Evolutionary conservation across 2,888 invertebrate species (phyloP).

Genomic region (Lacanobia wlatinum): DNA sequence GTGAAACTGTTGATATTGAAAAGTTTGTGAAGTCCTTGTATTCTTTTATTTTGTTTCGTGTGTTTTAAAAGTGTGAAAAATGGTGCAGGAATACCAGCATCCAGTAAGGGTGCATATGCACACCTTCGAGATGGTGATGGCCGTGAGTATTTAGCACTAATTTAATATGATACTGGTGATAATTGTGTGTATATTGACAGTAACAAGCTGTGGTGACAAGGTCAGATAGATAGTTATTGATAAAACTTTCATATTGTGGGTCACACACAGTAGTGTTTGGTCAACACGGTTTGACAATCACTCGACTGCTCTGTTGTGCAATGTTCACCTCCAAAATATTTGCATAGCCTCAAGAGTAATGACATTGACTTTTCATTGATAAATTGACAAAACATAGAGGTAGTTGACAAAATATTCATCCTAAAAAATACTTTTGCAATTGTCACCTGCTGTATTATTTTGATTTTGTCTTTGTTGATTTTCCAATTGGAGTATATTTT

Average conservation of each 20-base stretch:
- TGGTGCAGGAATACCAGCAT: slow-evolving; percentile 99
- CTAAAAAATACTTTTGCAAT: slow-evolving; percentile 6
- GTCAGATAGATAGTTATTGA: slow-evolving; percentile 56
- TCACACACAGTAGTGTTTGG: slow-evolving; percentile 30
- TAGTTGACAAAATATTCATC: not conserved
- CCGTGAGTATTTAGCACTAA: slow-evolving; percentile 92
- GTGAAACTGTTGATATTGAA: slow-evolving; percentile 74
- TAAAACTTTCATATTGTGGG: slow-evolving; percentile 47
- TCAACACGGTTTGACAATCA: slow-evolving; percentile 52
- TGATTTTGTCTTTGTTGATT: not conserved
- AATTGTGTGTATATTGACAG: slow-evolving; percentile 39
- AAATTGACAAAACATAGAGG: slow-evolving; percentile 6
- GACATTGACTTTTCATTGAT: slow-evolving; percentile 44
- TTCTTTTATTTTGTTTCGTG: slow-evolving; percentile 76
- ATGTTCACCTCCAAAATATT: slow-evolving; percentile 51
- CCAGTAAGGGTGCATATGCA: slow-evolving; percentile 98
- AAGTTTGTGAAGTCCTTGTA: slow-evolving; percentile 78
- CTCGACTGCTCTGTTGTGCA: slow-evolving; percentile 49
- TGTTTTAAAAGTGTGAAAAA: slow-evolving; percentile 85
- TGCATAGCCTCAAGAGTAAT: slow-evolving; percentile 13
- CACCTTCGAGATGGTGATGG: slow-evolving; percentile 98
- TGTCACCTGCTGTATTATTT: not conserved
- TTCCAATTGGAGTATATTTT: slow-evolving; percentile 1
- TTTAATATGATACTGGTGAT: slow-evolving; percentile 32
- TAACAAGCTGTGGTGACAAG: slow-evolving; percentile 54